These are phyloP conservation scores for Sesamia nonagrioides DNA, from an alignment of 1,140 invertebrate genomes.

Conservation along the genomic window DNA sequence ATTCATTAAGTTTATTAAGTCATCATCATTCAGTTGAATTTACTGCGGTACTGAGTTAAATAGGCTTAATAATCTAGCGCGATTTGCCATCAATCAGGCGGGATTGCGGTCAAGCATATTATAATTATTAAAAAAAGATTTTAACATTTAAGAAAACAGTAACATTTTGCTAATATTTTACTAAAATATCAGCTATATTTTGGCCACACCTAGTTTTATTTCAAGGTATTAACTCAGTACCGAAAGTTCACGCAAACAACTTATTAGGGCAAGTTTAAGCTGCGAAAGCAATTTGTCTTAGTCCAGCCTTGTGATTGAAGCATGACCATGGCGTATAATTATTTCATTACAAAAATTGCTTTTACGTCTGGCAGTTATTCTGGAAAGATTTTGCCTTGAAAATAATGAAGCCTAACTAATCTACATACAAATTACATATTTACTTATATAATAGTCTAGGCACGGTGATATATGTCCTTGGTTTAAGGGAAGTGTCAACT, in stretches of 20 bases:
- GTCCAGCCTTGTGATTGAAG: constrained; percentile 33
- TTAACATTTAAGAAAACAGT: no score
- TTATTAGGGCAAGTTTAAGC: constrained; percentile 29
- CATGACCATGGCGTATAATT: constrained; percentile 15
- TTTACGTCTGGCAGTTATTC: neutral
- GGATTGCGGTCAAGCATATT: no score
- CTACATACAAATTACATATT: no score
- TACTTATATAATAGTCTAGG: no score
- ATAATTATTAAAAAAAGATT: no score
- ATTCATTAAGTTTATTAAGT: no score
- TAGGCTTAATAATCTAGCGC: no score
- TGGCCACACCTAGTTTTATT: neutral
- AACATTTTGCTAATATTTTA: neutral
- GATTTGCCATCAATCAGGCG: no score
- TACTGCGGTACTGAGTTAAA: no score
- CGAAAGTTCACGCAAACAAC: constrained; percentile 29
- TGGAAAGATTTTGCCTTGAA: neutral
- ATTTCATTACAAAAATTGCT: constrained; percentile 21
- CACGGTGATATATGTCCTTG: no score
- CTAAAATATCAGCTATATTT: neutral
- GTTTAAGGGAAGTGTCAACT: no score
- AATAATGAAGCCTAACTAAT: neutral
- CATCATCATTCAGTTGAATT: no score
- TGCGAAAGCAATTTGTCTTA: constrained; percentile 36
- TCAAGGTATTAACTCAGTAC: constrained; percentile 13